Base-by-base conservation (phyloP, 2,888 invertebrate genomes). In the Lithophane leautieri region DNA sequence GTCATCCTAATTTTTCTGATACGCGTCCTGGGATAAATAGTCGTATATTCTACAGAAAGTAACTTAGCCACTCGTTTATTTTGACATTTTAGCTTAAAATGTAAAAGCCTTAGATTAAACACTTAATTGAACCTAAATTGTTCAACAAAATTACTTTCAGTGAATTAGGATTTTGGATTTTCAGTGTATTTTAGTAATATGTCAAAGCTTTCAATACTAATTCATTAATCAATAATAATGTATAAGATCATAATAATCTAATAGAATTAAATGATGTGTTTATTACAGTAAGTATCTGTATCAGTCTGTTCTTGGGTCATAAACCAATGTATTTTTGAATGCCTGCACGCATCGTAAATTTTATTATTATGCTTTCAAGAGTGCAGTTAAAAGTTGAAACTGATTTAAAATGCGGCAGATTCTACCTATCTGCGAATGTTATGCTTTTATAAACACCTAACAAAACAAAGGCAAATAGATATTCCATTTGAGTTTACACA, bases 1-100 rank as follows among this genome's bases (percentile, higher is more conserved):
- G 93, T 92, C 92, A 92, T 92, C 91, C 92, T 91, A 92, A 93
- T 92, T 94, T 92, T 82, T 92, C 88, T 88, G 88, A 86, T 87
- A 88, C 84, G 79, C 81, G 78, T 71, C 77, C 70, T 76, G 69
- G 76, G 70, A 65, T 79, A 71, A 78, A 83, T 79, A 79, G 71
- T 69, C 79, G 71, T 83, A 71, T 71, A 75, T 70, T 75, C 40
- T 70, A 52, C 40, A 52, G 28, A 40, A 25, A 68, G 9, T 47
- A 34, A 54, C 62, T 52, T 58, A 70, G 70, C 16, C 54, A 47
- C 14, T 28, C 28, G 47, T 19, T 70, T 83, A 54, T 83, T 69
- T 56, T 52, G 63, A 52, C 40, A 50, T 34, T 9, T 69, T n/a
- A 28, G 22, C 34, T 62, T 62, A 16, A 63, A n/a, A 56, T 67